These are phyloP conservation scores for Potamilus streckersoni DNA, from an alignment of 1,140 invertebrate genomes.

Conservation along the genomic window DNA sequence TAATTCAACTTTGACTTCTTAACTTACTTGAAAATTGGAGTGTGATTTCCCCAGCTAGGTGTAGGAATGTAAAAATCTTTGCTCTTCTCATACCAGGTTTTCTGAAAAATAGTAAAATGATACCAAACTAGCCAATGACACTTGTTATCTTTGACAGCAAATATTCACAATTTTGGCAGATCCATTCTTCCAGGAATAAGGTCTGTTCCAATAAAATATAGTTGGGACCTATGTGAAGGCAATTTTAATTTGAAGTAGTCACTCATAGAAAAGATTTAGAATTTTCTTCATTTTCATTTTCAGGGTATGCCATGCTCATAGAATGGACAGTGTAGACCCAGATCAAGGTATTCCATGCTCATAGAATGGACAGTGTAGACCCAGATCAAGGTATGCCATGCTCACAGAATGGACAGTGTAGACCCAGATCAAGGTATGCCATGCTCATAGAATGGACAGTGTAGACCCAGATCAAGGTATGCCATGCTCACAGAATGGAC, in stretches of 20 bases:
- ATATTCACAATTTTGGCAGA: background rate
- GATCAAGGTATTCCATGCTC: too few relatives aligned
- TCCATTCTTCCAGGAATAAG: background rate
- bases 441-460: too few relatives aligned
- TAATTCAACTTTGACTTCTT: background rate
- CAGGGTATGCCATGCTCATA: too few relatives aligned
- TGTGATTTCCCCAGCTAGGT: slow-evolving; percentile 99
- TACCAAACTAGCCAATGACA: slow-evolving; percentile 1
- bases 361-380: too few relatives aligned
- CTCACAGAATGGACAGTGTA: too few relatives aligned
- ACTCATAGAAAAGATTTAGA: too few relatives aligned
- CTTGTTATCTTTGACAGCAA: background rate
- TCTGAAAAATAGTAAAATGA: slow-evolving; percentile 52
- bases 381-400: too few relatives aligned
- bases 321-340: too few relatives aligned
- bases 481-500: too few relatives aligned
- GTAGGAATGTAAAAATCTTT: slow-evolving; percentile 93
- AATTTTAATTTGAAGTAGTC: background rate
- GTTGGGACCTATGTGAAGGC: background rate
- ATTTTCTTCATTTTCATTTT: background rate
- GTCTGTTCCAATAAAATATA: background rate
- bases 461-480: too few relatives aligned
- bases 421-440: too few relatives aligned
- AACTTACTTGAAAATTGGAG: slow-evolving; percentile 86
- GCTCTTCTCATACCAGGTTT: slow-evolving; percentile 82